phyloP scores from a whole-genome alignment of 2,888 invertebrate genomes.

The Amphipyra tragopoginis region DNA sequence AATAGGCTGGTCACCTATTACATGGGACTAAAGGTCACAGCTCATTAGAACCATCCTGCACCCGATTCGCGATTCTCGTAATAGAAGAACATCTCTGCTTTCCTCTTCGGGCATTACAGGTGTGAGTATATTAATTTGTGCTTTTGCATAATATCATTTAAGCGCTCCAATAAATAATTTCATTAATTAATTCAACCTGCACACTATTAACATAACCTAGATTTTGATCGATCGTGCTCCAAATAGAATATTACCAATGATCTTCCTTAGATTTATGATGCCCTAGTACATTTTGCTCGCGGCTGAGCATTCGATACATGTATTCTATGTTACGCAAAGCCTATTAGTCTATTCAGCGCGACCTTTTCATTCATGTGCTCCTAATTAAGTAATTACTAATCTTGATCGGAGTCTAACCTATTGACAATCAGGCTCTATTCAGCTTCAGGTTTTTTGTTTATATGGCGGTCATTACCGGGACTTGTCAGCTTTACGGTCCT shows the following conservation, averaged over 20 bases:
- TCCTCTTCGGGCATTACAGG: too few species aligned
- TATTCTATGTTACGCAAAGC: conserved; percentile 17
- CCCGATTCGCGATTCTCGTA: too few species aligned
- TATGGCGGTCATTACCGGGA: neutral
- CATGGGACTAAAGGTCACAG: too few species aligned
- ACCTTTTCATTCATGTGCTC: conserved; percentile 24
- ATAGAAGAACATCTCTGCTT: too few species aligned
- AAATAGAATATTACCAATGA: conserved; percentile 2
- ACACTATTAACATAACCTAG: too few species aligned
- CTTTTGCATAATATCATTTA: too few species aligned
- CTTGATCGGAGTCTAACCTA: conserved; percentile 4
- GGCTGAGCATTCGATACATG: conserved; percentile 4
- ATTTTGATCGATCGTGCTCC: neutral
- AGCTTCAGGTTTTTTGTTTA: conserved; percentile 4
- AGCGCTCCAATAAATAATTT: too few species aligned
- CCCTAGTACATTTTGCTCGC: conserved; percentile 20
- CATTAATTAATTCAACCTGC: too few species aligned
- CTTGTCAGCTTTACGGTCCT: neutral
- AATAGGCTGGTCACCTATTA: too few species aligned
- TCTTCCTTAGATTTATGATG: conserved; percentile 12
- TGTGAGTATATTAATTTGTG: too few species aligned
- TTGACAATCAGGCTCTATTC: conserved; percentile 26
- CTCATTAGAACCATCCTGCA: too few species aligned
- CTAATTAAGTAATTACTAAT: conserved; percentile 40
- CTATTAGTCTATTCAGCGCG: conserved; percentile 23